Conservation (phyloP, 2,113 vertebrate species). For the Pogonocichla stellata region DNA sequence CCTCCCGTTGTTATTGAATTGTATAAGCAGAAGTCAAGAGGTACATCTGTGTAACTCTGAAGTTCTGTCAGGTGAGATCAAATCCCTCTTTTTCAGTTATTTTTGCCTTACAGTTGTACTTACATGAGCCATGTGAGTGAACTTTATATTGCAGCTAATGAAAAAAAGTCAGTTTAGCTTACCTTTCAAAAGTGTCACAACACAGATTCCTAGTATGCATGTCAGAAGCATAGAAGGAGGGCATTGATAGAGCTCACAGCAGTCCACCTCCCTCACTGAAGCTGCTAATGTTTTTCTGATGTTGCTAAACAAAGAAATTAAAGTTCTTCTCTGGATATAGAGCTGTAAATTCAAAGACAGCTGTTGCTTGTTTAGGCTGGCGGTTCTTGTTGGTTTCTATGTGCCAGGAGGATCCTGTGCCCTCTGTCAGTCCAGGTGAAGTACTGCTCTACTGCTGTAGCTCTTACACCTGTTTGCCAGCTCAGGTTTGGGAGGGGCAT, state of each 20-base stretch:
- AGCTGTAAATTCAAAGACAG: background rate
- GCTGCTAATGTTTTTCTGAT: background rate
- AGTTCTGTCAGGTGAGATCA: background rate
- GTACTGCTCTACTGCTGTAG: background rate
- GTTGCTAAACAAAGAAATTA: background rate
- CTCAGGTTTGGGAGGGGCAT: background rate
- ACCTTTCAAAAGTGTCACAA: background rate
- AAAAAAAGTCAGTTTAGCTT: background rate
- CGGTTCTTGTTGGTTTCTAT: background rate
- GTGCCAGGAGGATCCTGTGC: background rate
- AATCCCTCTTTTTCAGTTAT: background rate
- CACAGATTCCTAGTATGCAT: background rate
- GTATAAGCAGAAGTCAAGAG: background rate
- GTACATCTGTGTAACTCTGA: background rate
- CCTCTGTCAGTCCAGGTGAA: background rate
- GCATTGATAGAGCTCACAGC: background rate
- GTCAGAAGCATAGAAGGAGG: background rate
- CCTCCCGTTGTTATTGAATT: background rate
- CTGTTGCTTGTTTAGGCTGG: background rate
- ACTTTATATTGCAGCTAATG: background rate
- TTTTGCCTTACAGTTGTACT: background rate
- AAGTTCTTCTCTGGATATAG: background rate
- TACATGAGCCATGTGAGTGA: background rate
- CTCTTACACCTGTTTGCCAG: background rate
- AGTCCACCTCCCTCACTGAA: background rate